Percentiles rank a stretch among this genome's conserved stretches.
Conservation (phyloP, 1,140 invertebrate species). For the honey bee (Apis mellifera) region Amel_HAv3.1 CM009936.2:11273501-11274000, state of each 20-base stretch:
- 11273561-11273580: neutral
- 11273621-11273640: slow-evolving; percentile 31
- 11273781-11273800: slow-evolving; percentile 37
- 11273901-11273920: slow-evolving; percentile 33
- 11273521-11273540: slow-evolving; percentile 30
- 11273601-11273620: neutral
- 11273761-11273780: slow-evolving; percentile 6
- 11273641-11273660: slow-evolving; percentile 27
- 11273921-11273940: neutral
- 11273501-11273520: neutral
- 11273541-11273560: slow-evolving; percentile 39
- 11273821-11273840: slow-evolving; percentile 7
- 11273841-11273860: neutral
- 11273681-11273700: neutral
- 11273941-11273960: neutral
- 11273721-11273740: neutral
- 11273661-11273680: too few species aligned
- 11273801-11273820: neutral
- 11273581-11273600: neutral
- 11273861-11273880: neutral
- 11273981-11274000: neutral
- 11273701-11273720: too few species aligned
- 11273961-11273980: neutral
- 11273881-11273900: slow-evolving; percentile 16
- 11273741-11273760: neutral